Evolutionary conservation across 2,113 vertebrate species (phyloP).

Genomic region (Ictalurus punctatus): DNA sequence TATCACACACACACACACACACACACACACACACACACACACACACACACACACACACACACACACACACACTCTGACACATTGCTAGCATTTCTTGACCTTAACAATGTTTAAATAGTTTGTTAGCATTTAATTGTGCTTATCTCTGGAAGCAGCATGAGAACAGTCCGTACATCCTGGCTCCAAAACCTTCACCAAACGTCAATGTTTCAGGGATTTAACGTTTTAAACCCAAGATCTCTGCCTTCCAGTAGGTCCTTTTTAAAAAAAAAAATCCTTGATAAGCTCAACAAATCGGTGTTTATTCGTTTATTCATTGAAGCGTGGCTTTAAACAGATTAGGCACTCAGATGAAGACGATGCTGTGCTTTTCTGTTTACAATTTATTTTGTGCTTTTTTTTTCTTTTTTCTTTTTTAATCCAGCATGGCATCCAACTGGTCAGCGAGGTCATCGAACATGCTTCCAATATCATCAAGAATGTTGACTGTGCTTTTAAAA

Average conservation of each 20-base stretch:
- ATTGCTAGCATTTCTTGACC: constrained; percentile 31
- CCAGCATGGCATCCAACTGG: constrained; percentile 58
- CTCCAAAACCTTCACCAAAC: constrained; percentile 1
- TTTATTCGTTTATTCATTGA: neutral
- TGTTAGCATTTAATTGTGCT: constrained; percentile 49
- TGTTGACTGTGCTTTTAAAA: constrained; percentile 50
- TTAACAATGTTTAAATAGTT: constrained; percentile 42
- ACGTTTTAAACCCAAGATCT: neutral
- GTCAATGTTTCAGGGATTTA: neutral
- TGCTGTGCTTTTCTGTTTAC: neutral
- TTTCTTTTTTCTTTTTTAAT: constrained; percentile 17
- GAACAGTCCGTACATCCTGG: constrained; percentile 24
- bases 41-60: constrained; percentile 13
- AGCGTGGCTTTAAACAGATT: constrained; percentile 18
- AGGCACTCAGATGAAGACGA: constrained; percentile 9
- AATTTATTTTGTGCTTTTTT: neutral
- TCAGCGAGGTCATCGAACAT: constrained; percentile 62
- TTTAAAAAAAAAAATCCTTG: neutral
- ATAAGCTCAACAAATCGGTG: neutral
- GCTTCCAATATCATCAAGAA: constrained; percentile 57
- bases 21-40: too few relatives aligned
- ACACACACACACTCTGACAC: constrained; percentile 10
- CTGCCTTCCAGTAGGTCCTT: neutral
- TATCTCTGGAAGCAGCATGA: constrained; percentile 53
- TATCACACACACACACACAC: too few relatives aligned